Evolutionary conservation across 2,888 invertebrate genomes (phyloP), one percentile per base, ranked within the genome.

Genomic region (Microctonus hyperodae): DNA sequence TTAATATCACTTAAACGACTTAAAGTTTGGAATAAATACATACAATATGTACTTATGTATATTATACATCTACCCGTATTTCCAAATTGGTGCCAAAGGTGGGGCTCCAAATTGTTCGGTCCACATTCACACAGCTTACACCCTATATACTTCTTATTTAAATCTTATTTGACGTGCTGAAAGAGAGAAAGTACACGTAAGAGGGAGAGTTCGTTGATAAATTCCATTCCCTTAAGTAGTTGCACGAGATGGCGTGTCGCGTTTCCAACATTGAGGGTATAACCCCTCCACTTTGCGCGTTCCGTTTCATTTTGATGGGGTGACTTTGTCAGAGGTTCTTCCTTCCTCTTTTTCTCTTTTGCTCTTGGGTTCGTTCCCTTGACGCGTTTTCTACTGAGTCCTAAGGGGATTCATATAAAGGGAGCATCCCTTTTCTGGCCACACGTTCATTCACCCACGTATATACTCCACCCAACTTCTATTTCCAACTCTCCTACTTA

Each of bases 221-320:
- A 79, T 79, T 79, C 77, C 76, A 79, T 79, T 79, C 71, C 72
- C 74, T 74, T 79, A 77, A 79, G 78, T 75, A 73, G 73, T 69
- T 68, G 65, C 59, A 58, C 65, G 62, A 37, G 64, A 63, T 58
- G 73, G 69, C 73, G 73, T 69, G 77, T 77, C 75, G 74, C 66
- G 69, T 75, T 72, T 72, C 72, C 40, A 40, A 6, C 6, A 11
- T n/a, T 6, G 13, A 22, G 61, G 13, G 7, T 28, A 28, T 3
- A 5, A 28, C 28, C 28, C 28, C 7, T 28, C 28, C 28, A 5
- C 28, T 28, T 28, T 5, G 28, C 28, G 28, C 28, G 56, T 40
- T 56, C 31, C 56, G 64, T 58, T 50, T 58, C 64, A 58, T 57
- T 56, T 51, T n/a, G 56, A 51, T 10, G 56, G 61, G 56, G 33